These are phyloP conservation scores for Drosophila kokeensis DNA, from an alignment of 2,888 invertebrate species.

Conservation along the genomic window DNA sequence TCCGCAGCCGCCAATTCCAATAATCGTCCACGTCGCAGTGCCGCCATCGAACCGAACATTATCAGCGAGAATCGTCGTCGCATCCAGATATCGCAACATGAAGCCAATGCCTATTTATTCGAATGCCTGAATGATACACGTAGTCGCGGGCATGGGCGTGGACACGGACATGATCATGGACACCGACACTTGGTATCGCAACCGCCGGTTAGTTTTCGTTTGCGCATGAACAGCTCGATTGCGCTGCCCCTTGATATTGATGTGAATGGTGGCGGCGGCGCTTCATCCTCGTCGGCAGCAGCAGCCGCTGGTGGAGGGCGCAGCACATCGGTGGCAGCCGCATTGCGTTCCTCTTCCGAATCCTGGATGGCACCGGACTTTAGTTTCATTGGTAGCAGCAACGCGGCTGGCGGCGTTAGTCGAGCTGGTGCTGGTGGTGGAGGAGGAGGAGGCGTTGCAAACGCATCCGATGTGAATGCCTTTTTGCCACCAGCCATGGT, in stretches of 20 bases:
- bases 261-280: conserved; percentile 63
- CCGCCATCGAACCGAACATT: conserved; percentile 45
- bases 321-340: conserved; percentile 33
- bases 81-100: conserved; percentile 16
- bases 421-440: not conserved
- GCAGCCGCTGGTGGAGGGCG: conserved; percentile 25
- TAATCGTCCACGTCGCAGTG: conserved; percentile 65
- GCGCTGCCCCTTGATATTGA: conserved; percentile 66
- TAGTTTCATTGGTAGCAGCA: conserved; percentile 43
- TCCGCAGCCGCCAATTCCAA: conserved; percentile 42
- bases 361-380: conserved; percentile 70
- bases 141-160: not conserved
- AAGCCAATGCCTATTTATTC: conserved; percentile 48
- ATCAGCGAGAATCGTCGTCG: conserved; percentile 19
- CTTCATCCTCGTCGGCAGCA: conserved; percentile 13
- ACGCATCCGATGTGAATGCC: conserved; percentile 38
- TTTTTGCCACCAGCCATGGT: conserved; percentile 54
- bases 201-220: conserved; percentile 54
- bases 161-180: conserved; percentile 8
- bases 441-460: conserved; percentile 2
- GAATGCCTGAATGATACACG: conserved; percentile 40
- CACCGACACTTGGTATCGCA: conserved; percentile 42
- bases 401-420: not conserved
- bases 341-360: conserved; percentile 64
- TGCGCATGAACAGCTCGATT: conserved; percentile 65